A percentile compares a stretch with the other conserved stretches of the same genome.
phyloP scores from a whole-genome alignment of 2,797 vertebrate species.

The Sebastes melanostomus region DNA sequence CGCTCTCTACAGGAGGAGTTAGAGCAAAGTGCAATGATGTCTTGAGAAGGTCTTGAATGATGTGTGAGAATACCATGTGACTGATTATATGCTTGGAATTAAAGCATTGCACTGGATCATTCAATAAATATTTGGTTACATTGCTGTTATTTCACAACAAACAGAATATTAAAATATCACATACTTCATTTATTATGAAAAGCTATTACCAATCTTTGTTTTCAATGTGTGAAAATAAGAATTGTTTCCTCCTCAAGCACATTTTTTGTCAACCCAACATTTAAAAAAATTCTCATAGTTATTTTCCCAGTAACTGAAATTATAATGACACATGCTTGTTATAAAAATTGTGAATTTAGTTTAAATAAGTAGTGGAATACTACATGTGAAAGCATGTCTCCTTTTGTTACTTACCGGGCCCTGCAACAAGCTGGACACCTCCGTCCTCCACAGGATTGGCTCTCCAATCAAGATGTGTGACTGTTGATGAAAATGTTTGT shows the following conservation, averaged over 20 bases:
- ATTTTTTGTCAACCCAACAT: background rate
- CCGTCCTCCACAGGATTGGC: constrained; percentile 68
- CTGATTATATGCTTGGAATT: background rate
- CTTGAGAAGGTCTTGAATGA: background rate
- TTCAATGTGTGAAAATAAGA: background rate
- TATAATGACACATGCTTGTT: background rate
- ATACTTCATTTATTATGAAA: background rate
- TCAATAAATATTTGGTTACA: rapidly evolving
- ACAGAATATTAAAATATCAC: background rate
- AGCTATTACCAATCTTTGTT: background rate
- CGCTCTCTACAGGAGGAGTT: constrained; percentile 8
- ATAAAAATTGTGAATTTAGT: background rate
- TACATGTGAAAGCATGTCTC: background rate
- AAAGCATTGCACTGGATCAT: background rate
- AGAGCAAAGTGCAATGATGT: background rate
- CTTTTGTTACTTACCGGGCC: constrained; percentile 55
- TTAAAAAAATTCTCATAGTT: background rate
- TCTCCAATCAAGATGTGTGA: constrained; percentile 75
- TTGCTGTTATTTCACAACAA: background rate
- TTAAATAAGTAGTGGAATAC: background rate
- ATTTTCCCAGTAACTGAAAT: background rate
- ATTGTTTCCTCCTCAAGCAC: background rate
- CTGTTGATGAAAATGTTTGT: constrained; percentile 10
- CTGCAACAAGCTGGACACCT: background rate
- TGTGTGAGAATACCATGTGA: background rate